Evolutionary conservation across 2,113 vertebrate species (phyloP).

Genomic region (Caranx melampygus): DNA sequence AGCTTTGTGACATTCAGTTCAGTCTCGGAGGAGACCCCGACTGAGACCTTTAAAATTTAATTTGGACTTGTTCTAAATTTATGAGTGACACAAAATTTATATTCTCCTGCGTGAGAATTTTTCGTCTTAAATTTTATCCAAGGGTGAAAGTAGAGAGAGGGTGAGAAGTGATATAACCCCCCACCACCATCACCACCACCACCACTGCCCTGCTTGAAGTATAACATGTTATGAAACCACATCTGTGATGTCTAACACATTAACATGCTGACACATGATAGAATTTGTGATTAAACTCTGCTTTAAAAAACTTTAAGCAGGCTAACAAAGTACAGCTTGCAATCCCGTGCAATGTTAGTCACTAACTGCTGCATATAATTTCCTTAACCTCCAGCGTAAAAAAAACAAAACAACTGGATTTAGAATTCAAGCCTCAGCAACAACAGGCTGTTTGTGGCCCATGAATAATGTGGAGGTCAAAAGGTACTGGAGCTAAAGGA

Average conservation of each 20-base stretch:
- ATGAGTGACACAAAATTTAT: slow-evolving; percentile 64
- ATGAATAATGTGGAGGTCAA: slow-evolving; percentile 75
- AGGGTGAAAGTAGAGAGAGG: slow-evolving; percentile 20
- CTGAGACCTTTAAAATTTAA: slow-evolving; percentile 72
- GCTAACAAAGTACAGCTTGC: slow-evolving; percentile 10
- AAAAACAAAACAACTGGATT: slow-evolving; percentile 58
- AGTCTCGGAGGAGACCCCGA: slow-evolving; percentile 54
- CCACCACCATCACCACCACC: not conserved
- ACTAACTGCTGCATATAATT: slow-evolving; percentile 29
- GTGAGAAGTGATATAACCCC: slow-evolving; percentile 10
- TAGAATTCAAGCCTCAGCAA: slow-evolving; percentile 43
- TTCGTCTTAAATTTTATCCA: slow-evolving; percentile 45
- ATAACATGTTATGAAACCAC: slow-evolving; percentile 23
- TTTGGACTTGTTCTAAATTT: slow-evolving; percentile 75
- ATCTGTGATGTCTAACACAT: slow-evolving; percentile 45
- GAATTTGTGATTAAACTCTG: slow-evolving; percentile 47
- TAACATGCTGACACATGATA: slow-evolving; percentile 36
- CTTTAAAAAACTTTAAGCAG: slow-evolving; percentile 48
- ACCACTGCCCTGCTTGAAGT: slow-evolving; percentile 31
- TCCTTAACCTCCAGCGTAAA: slow-evolving; percentile 29
- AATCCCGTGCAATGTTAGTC: slow-evolving; percentile 10
- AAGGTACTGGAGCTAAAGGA: slow-evolving; percentile 69
- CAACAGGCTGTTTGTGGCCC: slow-evolving; percentile 51
- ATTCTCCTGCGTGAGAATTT: slow-evolving; percentile 70
- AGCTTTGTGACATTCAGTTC: slow-evolving; percentile 56